Evolutionary conservation across 2,888 invertebrate species (phyloP), one percentile per base, ranked within the genome.

Genomic region (Ceriagrion tenellum): DNA sequence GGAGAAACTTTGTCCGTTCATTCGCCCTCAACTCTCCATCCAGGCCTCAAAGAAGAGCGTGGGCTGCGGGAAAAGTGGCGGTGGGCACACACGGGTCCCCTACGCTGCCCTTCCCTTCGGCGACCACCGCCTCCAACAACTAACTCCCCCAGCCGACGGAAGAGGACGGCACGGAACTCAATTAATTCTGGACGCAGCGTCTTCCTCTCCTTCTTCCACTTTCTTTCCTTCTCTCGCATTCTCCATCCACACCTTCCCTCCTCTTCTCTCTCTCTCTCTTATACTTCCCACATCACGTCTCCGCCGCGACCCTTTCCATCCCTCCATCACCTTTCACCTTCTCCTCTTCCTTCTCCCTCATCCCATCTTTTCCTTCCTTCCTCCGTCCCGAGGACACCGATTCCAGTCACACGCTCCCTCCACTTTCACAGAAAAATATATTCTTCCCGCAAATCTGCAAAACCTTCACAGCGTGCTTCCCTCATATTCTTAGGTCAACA

Each of bases 161-260:
- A 81, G 18, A 18, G 81, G 35, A 26, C 35, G 81, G 30, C 30
- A 81, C 30, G 81, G 30, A 35, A 81, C 81, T 81, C 81, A 81
- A 81, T 81, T 81, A 81, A 81, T 81, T 81, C 81, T 35, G 81
- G 81, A 81, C 81, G 35, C 81, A 35, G 35, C 81, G 35, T 81
- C 81, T 81, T 81, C 81, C 35, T 59, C 56, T 16, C 56, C 20
- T 59, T 20, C 59, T 20, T 59, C 12, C 20, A 47, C 47, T 59
- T 20, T 16, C 59, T 59, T 59, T 20, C 59, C 16, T 59, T 20
- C 20, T 16, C 59, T 59, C 59, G 4, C 59, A 6, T 6, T 16
- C 59, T 59, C 20, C 47, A 47, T 47, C 20, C 59, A 20, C 59
- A 10, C 59, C 20, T 20, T 56, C 59, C 59, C 59, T 2, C 16